Evolutionary conservation across 2,797 vertebrate species (phyloP).

Genomic region (Nasua narica): DNA sequence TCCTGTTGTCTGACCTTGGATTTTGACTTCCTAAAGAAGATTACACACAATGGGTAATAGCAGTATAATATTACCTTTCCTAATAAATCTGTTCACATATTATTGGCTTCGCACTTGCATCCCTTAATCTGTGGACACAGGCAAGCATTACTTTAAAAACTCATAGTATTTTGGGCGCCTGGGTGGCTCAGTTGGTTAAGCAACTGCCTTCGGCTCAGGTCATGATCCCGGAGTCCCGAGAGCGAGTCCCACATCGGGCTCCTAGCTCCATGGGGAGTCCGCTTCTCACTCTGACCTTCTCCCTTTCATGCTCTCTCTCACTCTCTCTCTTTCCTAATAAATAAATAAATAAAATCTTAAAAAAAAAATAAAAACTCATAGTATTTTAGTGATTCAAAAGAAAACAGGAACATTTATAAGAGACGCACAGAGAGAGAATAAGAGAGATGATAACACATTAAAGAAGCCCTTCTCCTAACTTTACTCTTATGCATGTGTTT

Average conservation of each 20-base stretch:
- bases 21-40: neutral
- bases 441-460: neutral
- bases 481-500: neutral
- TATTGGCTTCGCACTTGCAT: neutral
- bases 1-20: neutral
- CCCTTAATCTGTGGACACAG: neutral
- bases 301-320: too few species aligned
- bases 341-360: too few species aligned
- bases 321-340: too few species aligned
- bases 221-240: too few species aligned
- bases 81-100: neutral
- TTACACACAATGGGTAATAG: neutral
- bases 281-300: too few species aligned
- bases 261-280: too few species aligned
- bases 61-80: neutral
- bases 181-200: too few species aligned
- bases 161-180: neutral
- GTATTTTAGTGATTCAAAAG: neutral
- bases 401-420: neutral
- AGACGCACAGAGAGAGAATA: neutral
- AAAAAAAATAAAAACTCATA: neutral
- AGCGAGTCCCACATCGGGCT: too few species aligned
- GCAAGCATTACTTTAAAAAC: neutral
- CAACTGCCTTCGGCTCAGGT: too few species aligned
- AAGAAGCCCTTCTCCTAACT: neutral